Percentiles rank a stretch among this genome's conserved stretches.
Conservation (phyloP, 2,888 invertebrate species). For the Leucophenga maculata region DNA sequence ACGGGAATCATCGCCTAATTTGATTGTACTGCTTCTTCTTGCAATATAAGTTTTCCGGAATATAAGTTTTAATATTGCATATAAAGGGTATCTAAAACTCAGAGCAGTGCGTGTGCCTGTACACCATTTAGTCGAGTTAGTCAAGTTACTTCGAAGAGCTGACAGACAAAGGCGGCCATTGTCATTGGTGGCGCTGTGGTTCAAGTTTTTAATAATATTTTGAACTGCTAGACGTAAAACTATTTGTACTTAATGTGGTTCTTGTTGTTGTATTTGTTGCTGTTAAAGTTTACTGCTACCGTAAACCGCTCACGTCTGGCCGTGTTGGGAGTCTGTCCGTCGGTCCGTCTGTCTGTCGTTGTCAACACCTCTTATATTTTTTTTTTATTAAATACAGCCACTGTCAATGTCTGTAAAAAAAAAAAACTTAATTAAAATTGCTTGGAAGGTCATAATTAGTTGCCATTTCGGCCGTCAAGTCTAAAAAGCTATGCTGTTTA, state of each 20-base stretch:
- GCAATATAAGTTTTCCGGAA: too few species aligned
- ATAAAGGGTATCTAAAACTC: too few species aligned
- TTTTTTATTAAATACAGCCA: not conserved
- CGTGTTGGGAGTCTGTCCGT: constrained; percentile 8
- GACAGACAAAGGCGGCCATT: constrained; percentile 12
- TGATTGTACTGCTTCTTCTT: too few species aligned
- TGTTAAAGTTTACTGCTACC: constrained; percentile 33
- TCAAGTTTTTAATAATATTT: not conserved
- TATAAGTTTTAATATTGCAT: too few species aligned
- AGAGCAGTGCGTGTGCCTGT: too few species aligned
- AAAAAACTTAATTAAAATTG: constrained; percentile 60
- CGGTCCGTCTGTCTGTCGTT: not conserved
- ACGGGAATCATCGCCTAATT: too few species aligned
- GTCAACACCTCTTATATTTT: constrained; percentile 46
- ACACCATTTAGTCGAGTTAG: too few species aligned
- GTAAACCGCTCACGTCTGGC: constrained; percentile 39
- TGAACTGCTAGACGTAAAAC: too few species aligned
- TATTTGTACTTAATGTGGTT: constrained; percentile 10
- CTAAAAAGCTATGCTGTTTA: constrained; percentile 52
- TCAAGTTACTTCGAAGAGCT: not conserved
- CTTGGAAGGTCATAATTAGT: constrained; percentile 63
- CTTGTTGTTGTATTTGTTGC: constrained; percentile 38
- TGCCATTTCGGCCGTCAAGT: constrained; percentile 61
- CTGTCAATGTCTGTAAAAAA: constrained; percentile 26
- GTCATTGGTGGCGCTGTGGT: not conserved